Evolutionary conservation across 2,797 vertebrate genomes (phyloP).

Genomic region (Tarsius wallacei): DNA sequence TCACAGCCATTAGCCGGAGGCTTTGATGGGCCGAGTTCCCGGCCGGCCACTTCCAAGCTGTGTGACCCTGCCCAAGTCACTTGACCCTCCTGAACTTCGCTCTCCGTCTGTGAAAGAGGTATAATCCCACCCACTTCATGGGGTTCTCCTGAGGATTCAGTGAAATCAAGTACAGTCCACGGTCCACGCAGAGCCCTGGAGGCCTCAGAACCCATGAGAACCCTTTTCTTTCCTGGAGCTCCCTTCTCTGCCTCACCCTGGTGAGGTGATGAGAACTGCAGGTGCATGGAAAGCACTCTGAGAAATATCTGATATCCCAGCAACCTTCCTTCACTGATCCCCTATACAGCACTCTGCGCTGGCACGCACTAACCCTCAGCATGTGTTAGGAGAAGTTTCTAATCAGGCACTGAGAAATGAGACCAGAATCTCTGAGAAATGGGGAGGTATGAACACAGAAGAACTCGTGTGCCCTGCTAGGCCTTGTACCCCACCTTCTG

Average conservation of each 20-base stretch:
- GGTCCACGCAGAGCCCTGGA: not conserved
- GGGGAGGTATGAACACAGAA: not conserved
- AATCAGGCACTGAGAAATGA: not conserved
- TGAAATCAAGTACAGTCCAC: not conserved
- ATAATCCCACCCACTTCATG: constrained; percentile 68
- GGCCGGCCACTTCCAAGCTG: constrained; percentile 27
- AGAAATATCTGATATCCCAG: too few species aligned
- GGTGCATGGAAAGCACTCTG: too few species aligned
- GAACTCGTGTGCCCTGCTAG: not conserved
- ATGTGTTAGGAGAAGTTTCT: not conserved
- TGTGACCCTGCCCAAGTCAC: constrained; percentile 78
- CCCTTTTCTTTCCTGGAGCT: not conserved
- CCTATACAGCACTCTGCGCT: too few species aligned
- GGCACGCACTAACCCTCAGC: too few species aligned
- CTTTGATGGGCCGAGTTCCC: constrained; percentile 46
- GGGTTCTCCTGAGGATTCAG: not conserved
- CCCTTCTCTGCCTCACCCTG: not conserved
- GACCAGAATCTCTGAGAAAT: not conserved
- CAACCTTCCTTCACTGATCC: too few species aligned
- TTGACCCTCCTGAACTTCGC: constrained; percentile 79
- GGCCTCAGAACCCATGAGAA: not conserved
- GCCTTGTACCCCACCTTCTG: rapidly evolving
- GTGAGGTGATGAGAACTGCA: rapidly evolving
- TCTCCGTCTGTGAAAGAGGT: constrained; percentile 43
- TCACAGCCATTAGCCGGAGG: not conserved